A percentile compares a stretch with the other conserved stretches of the same genome.
Conservation (phyloP, 2,113 vertebrate genomes). For the Myiozetetes cayanensis region DNA sequence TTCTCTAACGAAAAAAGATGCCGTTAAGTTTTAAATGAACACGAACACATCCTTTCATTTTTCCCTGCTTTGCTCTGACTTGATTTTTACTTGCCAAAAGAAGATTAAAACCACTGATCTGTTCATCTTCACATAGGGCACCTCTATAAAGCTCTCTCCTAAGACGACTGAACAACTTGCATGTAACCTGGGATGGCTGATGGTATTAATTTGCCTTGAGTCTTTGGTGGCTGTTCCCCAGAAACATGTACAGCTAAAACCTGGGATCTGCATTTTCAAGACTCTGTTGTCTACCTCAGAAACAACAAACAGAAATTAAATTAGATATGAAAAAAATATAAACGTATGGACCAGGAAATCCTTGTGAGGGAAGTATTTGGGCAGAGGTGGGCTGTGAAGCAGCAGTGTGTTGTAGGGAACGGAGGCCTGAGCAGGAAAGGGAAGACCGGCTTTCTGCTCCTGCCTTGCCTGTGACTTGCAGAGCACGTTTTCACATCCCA, state of each 20-base stretch:
- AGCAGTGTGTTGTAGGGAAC: rapidly evolving
- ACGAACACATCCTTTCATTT: background rate
- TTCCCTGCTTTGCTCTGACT: background rate
- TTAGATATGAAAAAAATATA: background rate
- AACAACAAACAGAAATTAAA: background rate
- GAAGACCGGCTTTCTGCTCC: background rate
- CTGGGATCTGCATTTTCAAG: background rate
- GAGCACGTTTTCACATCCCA: background rate
- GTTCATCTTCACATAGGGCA: rapidly evolving
- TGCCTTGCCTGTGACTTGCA: background rate
- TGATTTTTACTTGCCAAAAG: background rate
- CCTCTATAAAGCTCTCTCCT: background rate
- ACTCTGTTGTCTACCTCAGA: background rate
- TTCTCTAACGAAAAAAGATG: background rate
- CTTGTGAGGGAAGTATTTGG: background rate
- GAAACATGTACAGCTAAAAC: background rate
- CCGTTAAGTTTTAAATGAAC: background rate
- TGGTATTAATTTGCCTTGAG: background rate
- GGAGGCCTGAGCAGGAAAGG: background rate
- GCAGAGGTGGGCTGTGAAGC: background rate
- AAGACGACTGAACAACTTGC: background rate
- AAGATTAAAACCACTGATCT: background rate
- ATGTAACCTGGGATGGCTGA: background rate
- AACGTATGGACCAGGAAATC: background rate
- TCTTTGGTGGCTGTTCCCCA: background rate